phyloP scores from a whole-genome alignment of 2,888 invertebrate genomes.

The Eucera pruinosa region DNA sequence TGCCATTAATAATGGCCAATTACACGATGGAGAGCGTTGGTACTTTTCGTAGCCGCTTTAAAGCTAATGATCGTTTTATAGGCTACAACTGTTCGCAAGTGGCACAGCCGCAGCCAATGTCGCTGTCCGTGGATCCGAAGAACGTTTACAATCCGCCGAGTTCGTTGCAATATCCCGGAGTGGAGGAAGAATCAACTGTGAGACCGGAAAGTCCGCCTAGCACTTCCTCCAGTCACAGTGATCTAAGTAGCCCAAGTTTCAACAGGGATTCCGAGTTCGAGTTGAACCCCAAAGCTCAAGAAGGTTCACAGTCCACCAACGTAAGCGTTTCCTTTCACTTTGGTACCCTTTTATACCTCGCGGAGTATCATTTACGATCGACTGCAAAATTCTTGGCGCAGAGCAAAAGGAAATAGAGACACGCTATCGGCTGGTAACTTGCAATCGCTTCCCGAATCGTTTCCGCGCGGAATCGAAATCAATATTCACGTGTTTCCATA shows the following conservation, averaged over 20 bases:
- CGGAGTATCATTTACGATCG: no score
- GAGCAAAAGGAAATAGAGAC: no score
- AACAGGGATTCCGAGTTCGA: conserved; percentile 89
- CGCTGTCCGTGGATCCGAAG: conserved; percentile 87
- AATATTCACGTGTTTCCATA: no score
- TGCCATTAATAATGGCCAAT: no score
- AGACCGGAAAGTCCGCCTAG: conserved; percentile 90
- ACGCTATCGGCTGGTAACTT: no score
- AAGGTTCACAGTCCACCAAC: conserved; percentile 75
- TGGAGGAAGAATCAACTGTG: conserved; percentile 83
- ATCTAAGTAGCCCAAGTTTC: conserved; percentile 89
- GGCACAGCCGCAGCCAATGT: conserved; percentile 86
- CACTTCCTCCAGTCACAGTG: conserved; percentile 90
- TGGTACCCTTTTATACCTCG: no score
- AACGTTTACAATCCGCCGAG: conserved; percentile 96
- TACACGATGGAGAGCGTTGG: no score
- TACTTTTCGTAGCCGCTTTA: no score
- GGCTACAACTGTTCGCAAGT: conserved; percentile 85
- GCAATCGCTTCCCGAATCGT: no score
- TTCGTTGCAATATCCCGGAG: conserved; percentile 93
- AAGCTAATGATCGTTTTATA: no score
- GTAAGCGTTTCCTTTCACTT: conserved; percentile 70
- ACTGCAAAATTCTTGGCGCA: no score
- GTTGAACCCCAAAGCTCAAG: conserved; percentile 85
- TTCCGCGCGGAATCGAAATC: no score